phyloP scores from a whole-genome alignment of 2,113 vertebrate genomes.

The Delphinapterus leucas region DNA sequence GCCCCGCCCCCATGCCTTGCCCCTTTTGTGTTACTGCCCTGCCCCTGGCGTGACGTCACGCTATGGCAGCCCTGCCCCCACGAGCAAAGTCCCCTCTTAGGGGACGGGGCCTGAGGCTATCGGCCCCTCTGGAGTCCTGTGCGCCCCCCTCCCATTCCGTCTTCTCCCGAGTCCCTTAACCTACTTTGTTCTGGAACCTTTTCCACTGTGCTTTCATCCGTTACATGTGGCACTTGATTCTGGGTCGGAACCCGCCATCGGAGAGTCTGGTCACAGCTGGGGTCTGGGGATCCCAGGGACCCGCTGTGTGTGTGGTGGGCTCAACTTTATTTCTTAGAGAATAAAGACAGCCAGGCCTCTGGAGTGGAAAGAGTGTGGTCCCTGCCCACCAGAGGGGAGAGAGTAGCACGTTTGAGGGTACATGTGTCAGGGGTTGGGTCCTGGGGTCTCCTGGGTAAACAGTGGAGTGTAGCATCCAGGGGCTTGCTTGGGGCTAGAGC shows the following conservation, averaged over 20 bases:
- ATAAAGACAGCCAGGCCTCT: not conserved
- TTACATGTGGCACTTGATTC: not conserved
- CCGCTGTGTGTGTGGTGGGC: accelerated
- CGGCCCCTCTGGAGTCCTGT: not conserved
- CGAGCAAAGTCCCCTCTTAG: not conserved
- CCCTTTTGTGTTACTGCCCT: too few relatives aligned
- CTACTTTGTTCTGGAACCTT: not conserved
- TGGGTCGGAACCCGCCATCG: not conserved
- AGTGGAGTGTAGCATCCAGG: not conserved
- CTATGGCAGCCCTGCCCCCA: not conserved
- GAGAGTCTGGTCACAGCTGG: not conserved
- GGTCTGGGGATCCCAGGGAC: too few relatives aligned
- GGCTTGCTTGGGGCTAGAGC: not conserved
- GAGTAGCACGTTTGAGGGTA: not conserved
- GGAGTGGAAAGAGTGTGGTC: not conserved
- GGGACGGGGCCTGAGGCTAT: too few relatives aligned
- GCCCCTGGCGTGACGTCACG: not conserved
- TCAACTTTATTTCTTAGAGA: not conserved
- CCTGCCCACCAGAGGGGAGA: not conserved
- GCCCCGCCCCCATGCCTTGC: not conserved
- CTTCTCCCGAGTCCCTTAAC: not conserved
- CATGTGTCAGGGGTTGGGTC: too few relatives aligned
- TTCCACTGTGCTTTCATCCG: not conserved
- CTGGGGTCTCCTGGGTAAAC: not conserved
- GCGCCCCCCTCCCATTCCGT: accelerated